phyloP scores from a whole-genome alignment of 2,797 vertebrate genomes.

The Dryobates pubescens region DNA sequence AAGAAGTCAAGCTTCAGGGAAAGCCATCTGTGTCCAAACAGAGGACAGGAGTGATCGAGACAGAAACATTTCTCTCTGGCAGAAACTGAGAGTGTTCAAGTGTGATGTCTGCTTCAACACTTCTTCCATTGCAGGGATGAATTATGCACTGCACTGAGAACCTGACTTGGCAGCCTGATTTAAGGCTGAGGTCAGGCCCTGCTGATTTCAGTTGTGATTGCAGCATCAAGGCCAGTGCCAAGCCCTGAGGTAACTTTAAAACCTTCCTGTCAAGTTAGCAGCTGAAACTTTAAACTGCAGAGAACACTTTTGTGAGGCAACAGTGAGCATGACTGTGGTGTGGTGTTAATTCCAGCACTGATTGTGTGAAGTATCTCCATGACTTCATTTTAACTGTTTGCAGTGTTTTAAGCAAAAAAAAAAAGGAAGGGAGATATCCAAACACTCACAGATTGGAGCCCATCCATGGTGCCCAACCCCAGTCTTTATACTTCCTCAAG shows the following conservation, averaged over 20 bases:
- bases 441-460: neutral
- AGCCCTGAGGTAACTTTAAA: neutral
- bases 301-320: neutral
- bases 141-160: neutral
- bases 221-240: neutral
- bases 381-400: neutral
- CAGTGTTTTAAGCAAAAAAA: neutral
- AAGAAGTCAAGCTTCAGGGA: neutral
- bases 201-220: neutral
- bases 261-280: neutral
- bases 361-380: neutral
- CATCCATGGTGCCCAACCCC: neutral
- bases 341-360: neutral
- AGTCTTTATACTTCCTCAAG: neutral
- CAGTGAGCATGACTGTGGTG: rapidly evolving
- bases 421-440: neutral
- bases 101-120: neutral
- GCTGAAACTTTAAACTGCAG: neutral
- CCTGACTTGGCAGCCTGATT: neutral
- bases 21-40: neutral
- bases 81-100: neutral
- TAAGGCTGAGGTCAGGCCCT: neutral
- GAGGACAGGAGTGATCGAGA: neutral
- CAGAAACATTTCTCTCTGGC: neutral
- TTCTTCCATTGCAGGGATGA: neutral